Evolutionary conservation across 2,888 invertebrate species (phyloP).

Genomic region (Drosophila tanythrix): DNA sequence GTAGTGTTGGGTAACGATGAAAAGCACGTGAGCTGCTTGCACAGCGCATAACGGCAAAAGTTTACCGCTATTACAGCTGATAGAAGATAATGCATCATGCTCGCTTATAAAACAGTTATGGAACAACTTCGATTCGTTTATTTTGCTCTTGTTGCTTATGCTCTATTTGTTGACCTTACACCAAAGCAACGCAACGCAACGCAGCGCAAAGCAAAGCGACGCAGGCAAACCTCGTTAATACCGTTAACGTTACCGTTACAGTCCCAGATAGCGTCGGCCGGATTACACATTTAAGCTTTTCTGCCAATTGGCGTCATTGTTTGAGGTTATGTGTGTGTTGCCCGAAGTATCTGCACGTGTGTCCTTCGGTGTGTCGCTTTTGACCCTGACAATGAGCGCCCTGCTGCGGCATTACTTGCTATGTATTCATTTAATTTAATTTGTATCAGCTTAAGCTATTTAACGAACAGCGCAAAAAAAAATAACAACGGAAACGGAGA

Average conservation of each 20-base stretch:
- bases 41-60: constrained; percentile 26
- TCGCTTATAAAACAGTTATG: constrained; percentile 4
- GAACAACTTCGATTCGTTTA: constrained; percentile 16
- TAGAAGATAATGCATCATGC: constrained; percentile 1
- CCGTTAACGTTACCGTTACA: constrained; percentile 25
- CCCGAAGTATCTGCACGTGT: constrained; percentile 36
- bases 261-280: constrained; percentile 28
- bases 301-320: constrained; percentile 65
- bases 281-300: constrained; percentile 62
- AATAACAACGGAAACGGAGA: constrained; percentile 53
- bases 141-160: constrained; percentile 27
- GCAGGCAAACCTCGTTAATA: not conserved
- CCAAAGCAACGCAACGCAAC: constrained; percentile 1
- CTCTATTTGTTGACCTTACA: constrained; percentile 45
- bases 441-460: constrained; percentile 67
- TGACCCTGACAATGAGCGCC: constrained; percentile 67
- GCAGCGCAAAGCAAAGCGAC: not conserved
- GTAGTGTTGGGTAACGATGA: constrained; percentile 55
- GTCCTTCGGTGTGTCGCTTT: constrained; percentile 24
- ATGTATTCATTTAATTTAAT: constrained; percentile 71
- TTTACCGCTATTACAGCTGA: constrained; percentile 41
- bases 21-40: constrained; percentile 47
- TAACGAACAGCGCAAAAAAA: constrained; percentile 55
- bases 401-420: constrained; percentile 48
- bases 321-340: constrained; percentile 53